Conservation (phyloP, 2,113 vertebrate species). For the Xenopus tropicalis region UCB_Xtro_10.0 CM004446.2:100835501-100836000, state of each 20-base stretch:
- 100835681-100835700: conserved; percentile 61
- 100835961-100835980: too few relatives aligned
- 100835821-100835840: conserved; percentile 3
- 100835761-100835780: conserved; percentile 31
- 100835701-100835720: conserved; percentile 56
- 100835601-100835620: conserved; percentile 48
- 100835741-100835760: conserved; percentile 10
- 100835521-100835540: conserved; percentile 68
- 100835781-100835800: conserved; percentile 2
- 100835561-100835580: conserved; percentile 61
- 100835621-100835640: conserved; percentile 77
- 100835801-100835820: background rate
- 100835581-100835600: conserved; percentile 59
- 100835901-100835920: too few relatives aligned
- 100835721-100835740: background rate
- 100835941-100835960: too few relatives aligned
- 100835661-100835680: conserved; percentile 67
- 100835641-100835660: conserved; percentile 49
- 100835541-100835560: conserved; percentile 70
- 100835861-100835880: too few relatives aligned
- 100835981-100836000: too few relatives aligned
- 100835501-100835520: conserved; percentile 82
- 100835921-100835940: too few relatives aligned
- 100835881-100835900: too few relatives aligned
- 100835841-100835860: background rate